Percentiles rank a stretch among this genome's conserved stretches.
Conservation (phyloP, 1,140 invertebrate genomes). For the Oscheius sp. region DNA sequence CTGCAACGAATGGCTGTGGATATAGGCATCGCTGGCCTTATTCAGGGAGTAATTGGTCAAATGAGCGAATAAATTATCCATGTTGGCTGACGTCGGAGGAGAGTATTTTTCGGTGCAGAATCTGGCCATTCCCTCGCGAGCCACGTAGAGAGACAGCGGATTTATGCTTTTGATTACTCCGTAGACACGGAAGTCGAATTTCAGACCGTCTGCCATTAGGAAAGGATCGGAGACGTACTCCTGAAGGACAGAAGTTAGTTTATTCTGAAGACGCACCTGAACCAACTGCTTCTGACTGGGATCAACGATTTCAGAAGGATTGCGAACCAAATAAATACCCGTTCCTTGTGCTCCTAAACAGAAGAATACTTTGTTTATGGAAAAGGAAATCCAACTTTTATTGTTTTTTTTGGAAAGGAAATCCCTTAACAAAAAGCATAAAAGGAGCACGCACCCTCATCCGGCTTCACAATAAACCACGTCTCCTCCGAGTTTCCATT, state of each 20-base stretch:
- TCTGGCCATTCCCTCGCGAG: conserved; percentile 60
- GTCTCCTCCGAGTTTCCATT: conserved; percentile 35
- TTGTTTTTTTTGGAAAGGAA: too few species aligned
- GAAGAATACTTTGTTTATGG: too few species aligned
- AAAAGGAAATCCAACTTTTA: too few species aligned
- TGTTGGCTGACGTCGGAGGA: conserved; percentile 57
- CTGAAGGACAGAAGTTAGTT: conserved; percentile 39
- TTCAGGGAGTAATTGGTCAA: conserved; percentile 67
- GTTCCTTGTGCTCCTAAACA: conserved; percentile 65
- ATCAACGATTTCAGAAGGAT: conserved; percentile 60
- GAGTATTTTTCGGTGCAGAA: conserved; percentile 64
- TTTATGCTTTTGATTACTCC: conserved; percentile 64
- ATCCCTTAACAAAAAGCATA: neutral
- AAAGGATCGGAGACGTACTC: conserved; percentile 65
- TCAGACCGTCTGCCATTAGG: conserved; percentile 63
- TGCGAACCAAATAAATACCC: conserved; percentile 65
- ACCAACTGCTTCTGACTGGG: conserved; percentile 58
- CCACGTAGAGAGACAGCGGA: conserved; percentile 64
- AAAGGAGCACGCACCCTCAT: conserved; percentile 53
- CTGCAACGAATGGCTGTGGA: conserved; percentile 62
- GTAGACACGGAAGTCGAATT: conserved; percentile 66
- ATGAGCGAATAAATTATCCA: conserved; percentile 64
- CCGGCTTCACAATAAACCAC: conserved; percentile 66
- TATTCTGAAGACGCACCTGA: conserved; percentile 29
- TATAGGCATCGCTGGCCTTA: conserved; percentile 63